Conservation (phyloP, 2,113 vertebrate species). For the Halichoeres trimaculatus region DNA sequence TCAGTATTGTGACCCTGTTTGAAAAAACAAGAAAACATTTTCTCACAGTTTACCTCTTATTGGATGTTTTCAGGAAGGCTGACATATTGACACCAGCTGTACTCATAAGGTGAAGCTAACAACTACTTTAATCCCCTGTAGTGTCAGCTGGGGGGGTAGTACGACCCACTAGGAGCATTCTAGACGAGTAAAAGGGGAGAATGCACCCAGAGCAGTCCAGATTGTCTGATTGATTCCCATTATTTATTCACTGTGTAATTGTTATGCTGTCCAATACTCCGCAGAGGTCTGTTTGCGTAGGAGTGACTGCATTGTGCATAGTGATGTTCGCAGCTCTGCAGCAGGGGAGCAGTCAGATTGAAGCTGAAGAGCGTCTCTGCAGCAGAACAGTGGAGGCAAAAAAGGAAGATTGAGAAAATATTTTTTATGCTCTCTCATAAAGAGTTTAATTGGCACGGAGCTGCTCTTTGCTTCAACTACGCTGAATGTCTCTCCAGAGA, state of each 20-base stretch:
- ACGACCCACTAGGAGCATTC: slow-evolving; percentile 3
- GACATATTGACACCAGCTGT: neutral
- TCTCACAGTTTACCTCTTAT: neutral
- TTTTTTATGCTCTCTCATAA: slow-evolving; percentile 14
- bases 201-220: slow-evolving; percentile 43
- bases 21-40: neutral
- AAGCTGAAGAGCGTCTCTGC: slow-evolving; percentile 38
- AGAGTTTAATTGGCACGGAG: slow-evolving; percentile 32
- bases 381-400: slow-evolving; percentile 32
- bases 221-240: slow-evolving; percentile 49
- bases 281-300: slow-evolving; percentile 40
- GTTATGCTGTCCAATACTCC: slow-evolving; percentile 48
- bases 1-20: neutral
- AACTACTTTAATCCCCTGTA: neutral
- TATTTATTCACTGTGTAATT: slow-evolving; percentile 60
- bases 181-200: slow-evolving; percentile 19
- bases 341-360: slow-evolving; percentile 41
- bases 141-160: slow-evolving; percentile 37
- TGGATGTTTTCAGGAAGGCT: neutral
- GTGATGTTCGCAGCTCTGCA: slow-evolving; percentile 29
- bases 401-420: slow-evolving; percentile 1
- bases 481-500: slow-evolving; percentile 5
- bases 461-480: slow-evolving; percentile 6
- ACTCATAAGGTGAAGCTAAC: slow-evolving; percentile 24
- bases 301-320: slow-evolving; percentile 31